phyloP scores from a whole-genome alignment of 2,888 invertebrate species.

The Ypsolopha sequella region DNA sequence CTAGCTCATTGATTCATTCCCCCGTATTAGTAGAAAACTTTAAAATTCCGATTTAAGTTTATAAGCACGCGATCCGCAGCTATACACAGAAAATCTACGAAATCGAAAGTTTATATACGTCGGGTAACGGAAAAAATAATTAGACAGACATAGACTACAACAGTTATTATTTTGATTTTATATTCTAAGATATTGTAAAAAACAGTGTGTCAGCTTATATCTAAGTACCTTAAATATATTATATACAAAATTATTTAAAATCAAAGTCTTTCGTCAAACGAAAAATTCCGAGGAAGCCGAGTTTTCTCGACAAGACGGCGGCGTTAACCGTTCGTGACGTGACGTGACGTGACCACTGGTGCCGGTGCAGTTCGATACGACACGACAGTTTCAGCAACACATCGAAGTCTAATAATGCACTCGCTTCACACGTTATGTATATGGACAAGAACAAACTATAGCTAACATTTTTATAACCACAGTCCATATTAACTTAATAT shows the following conservation, averaged over 20 bases:
- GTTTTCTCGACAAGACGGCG: slow-evolving; percentile 26
- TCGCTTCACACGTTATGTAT: not conserved
- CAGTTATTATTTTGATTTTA: slow-evolving; percentile 56
- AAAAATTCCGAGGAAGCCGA: slow-evolving; percentile 35
- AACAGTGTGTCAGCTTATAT: slow-evolving; percentile 62
- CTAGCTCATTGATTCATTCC: slow-evolving; percentile 5
- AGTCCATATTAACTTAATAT: not conserved
- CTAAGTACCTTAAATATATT: slow-evolving; percentile 55
- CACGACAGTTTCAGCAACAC: too few species aligned
- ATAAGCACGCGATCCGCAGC: slow-evolving; percentile 27
- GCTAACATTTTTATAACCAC: not conserved
- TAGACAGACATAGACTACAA: slow-evolving; percentile 53
- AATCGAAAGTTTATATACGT: slow-evolving; percentile 27
- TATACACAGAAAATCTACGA: slow-evolving; percentile 27
- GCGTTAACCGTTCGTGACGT: too few species aligned
- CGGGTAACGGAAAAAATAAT: slow-evolving; percentile 54
- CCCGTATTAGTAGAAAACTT: not conserved
- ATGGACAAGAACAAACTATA: not conserved
- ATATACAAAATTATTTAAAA: slow-evolving; percentile 49
- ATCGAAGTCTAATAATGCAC: not conserved
- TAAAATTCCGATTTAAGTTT: not conserved
- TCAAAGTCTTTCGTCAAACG: slow-evolving; percentile 55
- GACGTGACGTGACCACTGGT: too few species aligned
- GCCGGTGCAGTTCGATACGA: too few species aligned
- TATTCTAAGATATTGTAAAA: slow-evolving; percentile 67